Evolutionary conservation across 1,140 invertebrate genomes (phyloP).

Genomic region (Meloidogyne hapla): DNA sequence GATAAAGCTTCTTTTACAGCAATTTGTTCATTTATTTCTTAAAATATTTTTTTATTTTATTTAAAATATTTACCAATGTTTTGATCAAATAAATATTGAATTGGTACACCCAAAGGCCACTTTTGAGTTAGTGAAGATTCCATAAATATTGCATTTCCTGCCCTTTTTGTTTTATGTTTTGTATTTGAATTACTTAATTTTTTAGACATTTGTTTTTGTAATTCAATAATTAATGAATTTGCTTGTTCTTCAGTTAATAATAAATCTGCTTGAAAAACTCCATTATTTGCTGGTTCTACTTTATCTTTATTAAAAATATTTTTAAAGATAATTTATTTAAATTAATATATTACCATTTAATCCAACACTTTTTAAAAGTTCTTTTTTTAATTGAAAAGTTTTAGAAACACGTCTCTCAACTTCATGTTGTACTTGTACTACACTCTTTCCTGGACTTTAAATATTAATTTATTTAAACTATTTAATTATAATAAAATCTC

Average conservation of each 20-base stretch:
- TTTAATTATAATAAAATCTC: too few species aligned
- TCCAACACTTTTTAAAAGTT: slow-evolving; percentile 48
- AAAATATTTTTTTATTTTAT: slow-evolving; percentile 13
- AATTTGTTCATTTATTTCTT: slow-evolving; percentile 42
- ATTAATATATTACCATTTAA: slow-evolving; percentile 24
- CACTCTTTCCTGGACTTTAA: slow-evolving; percentile 14
- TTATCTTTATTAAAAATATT: not conserved
- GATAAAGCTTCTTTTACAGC: slow-evolving; percentile 47
- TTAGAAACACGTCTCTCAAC: slow-evolving; percentile 44
- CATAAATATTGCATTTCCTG: slow-evolving; percentile 44
- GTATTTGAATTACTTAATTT: not conserved
- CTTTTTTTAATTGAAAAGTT: slow-evolving; percentile 49
- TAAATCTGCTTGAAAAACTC: slow-evolving; percentile 53
- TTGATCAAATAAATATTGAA: slow-evolving; percentile 45
- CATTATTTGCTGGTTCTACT: slow-evolving; percentile 47
- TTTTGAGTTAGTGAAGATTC: slow-evolving; percentile 28
- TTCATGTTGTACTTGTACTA: slow-evolving; percentile 41
- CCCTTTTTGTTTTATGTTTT: slow-evolving; percentile 7
- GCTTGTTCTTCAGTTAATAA: slow-evolving; percentile 48
- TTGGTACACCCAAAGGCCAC: slow-evolving; percentile 44
- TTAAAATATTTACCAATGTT: slow-evolving; percentile 31
- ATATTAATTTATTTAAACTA: not conserved
- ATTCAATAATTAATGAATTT: slow-evolving; percentile 17
- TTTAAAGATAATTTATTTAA: not conserved
- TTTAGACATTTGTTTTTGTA: not conserved